A percentile compares a stretch with the other conserved stretches of the same genome.
Conservation (phyloP, 2,797 vertebrate genomes). For the Pantherophis alleghaniensis region DNA sequence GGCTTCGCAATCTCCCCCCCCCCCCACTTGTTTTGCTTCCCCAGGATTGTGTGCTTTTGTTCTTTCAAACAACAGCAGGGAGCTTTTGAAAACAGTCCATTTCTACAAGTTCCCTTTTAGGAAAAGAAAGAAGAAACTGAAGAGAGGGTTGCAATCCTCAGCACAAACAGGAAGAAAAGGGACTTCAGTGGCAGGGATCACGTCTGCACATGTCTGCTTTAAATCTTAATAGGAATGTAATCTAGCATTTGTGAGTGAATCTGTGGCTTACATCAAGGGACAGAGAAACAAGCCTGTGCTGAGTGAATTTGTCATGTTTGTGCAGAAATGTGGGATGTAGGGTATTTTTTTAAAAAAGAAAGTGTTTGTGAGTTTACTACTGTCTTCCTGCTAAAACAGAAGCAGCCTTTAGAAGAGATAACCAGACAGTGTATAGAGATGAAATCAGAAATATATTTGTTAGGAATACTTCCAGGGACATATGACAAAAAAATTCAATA, state of each 20-base stretch:
- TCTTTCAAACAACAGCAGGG: conserved; percentile 31
- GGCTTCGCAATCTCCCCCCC: not conserved
- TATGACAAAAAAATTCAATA: no score
- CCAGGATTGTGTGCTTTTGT: not conserved
- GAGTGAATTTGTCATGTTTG: not conserved
- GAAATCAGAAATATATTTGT: no score
- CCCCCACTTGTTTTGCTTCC: not conserved
- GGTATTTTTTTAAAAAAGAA: not conserved
- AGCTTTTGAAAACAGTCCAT: conserved; percentile 12
- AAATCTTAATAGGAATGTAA: not conserved
- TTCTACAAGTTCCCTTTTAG: conserved; percentile 40
- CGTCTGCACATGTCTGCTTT: conserved; percentile 17
- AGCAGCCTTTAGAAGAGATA: no score
- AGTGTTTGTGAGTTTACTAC: not conserved
- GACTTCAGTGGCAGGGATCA: conserved; percentile 38
- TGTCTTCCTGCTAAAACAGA: not conserved
- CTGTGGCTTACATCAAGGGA: not conserved
- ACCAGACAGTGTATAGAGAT: no score
- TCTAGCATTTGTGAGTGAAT: conserved; percentile 19
- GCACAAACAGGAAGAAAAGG: conserved; percentile 37
- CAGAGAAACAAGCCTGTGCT: conserved; percentile 23
- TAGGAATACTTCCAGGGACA: no score
- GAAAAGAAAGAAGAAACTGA: conserved; percentile 27
- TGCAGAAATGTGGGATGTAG: not conserved
- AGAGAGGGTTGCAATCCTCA: conserved; percentile 44